phyloP scores from a whole-genome alignment of 2,888 invertebrate genomes.

The Lithodes maja region DNA sequence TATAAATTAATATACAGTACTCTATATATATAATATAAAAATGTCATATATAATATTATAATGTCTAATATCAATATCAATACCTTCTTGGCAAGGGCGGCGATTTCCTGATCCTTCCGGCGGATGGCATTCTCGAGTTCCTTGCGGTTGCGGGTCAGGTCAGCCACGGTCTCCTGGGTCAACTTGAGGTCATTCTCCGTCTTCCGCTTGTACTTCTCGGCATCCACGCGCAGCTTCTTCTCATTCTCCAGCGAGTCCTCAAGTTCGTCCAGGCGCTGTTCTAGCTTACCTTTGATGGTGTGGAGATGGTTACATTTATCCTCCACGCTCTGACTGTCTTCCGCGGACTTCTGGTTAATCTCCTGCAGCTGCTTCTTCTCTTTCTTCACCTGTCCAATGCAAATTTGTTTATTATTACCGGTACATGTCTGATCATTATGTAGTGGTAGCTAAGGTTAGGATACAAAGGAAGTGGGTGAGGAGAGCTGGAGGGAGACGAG shows the following conservation, averaged over 20 bases:
- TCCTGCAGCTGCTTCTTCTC: slow-evolving; percentile 84
- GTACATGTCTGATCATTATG: too few relatives aligned
- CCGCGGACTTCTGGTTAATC: slow-evolving; percentile 73
- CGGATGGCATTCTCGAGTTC: slow-evolving; percentile 97
- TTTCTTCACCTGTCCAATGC: slow-evolving; percentile 99
- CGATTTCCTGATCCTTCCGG: slow-evolving; percentile 99
- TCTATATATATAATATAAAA: too few relatives aligned
- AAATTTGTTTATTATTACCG: too few relatives aligned
- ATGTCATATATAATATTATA: too few relatives aligned
- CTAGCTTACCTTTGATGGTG: slow-evolving; percentile 99
- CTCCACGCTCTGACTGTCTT: slow-evolving; percentile 85
- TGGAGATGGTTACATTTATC: slow-evolving; percentile 99
- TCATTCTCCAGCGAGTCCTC: slow-evolving; percentile 99
- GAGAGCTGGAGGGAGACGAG: too few relatives aligned
- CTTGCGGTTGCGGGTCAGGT: slow-evolving; percentile 98
- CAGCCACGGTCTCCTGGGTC: slow-evolving; percentile 97
- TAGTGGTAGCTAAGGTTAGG: too few relatives aligned
- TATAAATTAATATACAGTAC: too few relatives aligned
- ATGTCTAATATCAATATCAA: too few relatives aligned
- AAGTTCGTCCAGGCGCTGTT: slow-evolving; percentile 97
- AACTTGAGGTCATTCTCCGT: slow-evolving; percentile 99
- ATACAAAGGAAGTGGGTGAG: too few relatives aligned
- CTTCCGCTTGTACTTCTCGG: slow-evolving; percentile 99
- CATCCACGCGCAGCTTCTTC: slow-evolving; percentile 98
- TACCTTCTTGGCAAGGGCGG: slow-evolving; percentile 92